Percentiles rank a stretch among this genome's conserved stretches.
These are phyloP conservation scores for Corbicula japonica DNA, from an alignment of 2,888 invertebrate species.

Conservation along the genomic window DNA sequence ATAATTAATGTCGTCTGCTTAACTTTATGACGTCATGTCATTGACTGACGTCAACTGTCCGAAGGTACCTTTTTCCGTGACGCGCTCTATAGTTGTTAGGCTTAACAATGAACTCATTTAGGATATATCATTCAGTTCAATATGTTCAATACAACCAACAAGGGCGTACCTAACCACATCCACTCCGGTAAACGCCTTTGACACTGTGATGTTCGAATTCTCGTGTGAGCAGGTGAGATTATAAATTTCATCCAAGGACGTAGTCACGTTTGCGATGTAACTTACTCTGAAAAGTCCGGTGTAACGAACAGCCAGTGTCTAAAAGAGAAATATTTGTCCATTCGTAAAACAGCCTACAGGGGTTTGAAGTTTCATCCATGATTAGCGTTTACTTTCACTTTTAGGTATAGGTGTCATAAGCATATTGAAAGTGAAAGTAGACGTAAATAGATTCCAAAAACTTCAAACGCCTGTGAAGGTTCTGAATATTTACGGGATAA, in stretches of 20 bases:
- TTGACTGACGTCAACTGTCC: background rate
- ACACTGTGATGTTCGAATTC: background rate
- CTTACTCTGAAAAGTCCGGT: background rate
- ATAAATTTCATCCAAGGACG: background rate
- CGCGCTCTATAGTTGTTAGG: background rate
- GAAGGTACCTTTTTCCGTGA: background rate
- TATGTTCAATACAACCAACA: background rate
- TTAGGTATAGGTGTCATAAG: too few relatives aligned
- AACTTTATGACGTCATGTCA: background rate
- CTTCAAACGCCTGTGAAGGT: too few relatives aligned
- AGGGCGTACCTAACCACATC: background rate
- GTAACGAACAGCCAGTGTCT: background rate
- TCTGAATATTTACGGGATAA: too few relatives aligned
- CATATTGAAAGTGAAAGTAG: too few relatives aligned
- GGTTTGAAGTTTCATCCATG: too few relatives aligned
- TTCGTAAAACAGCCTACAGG: too few relatives aligned
- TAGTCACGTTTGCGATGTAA: background rate
- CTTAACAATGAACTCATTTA: background rate
- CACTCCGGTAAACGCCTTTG: background rate
- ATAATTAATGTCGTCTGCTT: background rate
- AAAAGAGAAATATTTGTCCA: too few relatives aligned
- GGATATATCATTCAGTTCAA: background rate
- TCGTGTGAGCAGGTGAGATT: background rate
- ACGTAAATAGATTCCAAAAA: too few relatives aligned
- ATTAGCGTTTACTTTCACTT: too few relatives aligned